Evolutionary conservation across 1,140 invertebrate species (phyloP).

Genomic region (Hypsibius dujardini): DNA sequence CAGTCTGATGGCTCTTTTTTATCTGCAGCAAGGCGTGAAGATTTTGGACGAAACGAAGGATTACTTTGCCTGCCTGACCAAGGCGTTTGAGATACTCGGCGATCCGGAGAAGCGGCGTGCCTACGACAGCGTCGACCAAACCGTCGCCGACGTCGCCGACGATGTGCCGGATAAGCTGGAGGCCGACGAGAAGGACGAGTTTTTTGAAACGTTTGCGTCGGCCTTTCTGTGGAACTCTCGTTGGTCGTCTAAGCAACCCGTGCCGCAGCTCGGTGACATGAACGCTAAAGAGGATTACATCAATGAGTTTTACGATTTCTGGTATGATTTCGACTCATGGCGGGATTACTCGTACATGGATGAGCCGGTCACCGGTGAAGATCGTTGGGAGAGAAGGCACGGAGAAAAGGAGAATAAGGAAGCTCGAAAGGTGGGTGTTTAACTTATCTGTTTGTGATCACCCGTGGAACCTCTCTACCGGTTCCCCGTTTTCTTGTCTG

Average conservation of each 20-base stretch:
- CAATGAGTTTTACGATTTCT: slow-evolving; percentile 42
- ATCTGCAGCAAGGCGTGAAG: slow-evolving; percentile 39
- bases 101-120: slow-evolving; percentile 59
- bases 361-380: slow-evolving; percentile 94
- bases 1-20: neutral
- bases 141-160: slow-evolving; percentile 56
- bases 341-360: slow-evolving; percentile 96
- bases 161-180: slow-evolving; percentile 49
- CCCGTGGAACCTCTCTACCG: too few relatives aligned
- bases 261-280: slow-evolving; percentile 62
- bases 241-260: slow-evolving; percentile 74
- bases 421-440: slow-evolving; percentile 39
- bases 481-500: neutral
- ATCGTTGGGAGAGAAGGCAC: slow-evolving; percentile 78
- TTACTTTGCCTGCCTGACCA: slow-evolving; percentile 98
- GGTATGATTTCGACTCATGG: slow-evolving; percentile 95
- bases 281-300: slow-evolving; percentile 40
- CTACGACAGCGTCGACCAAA: slow-evolving; percentile 86
- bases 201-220: slow-evolving; percentile 59
- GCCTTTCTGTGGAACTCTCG: slow-evolving; percentile 67
- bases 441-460: neutral
- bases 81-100: slow-evolving; percentile 53
- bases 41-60: slow-evolving; percentile 61
- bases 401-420: slow-evolving; percentile 95
- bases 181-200: slow-evolving; percentile 55